Evolutionary conservation across 2,888 invertebrate genomes (phyloP), one percentile per base, ranked within the genome.

Genomic region (Caenorhabditis zanzibari): DNA sequence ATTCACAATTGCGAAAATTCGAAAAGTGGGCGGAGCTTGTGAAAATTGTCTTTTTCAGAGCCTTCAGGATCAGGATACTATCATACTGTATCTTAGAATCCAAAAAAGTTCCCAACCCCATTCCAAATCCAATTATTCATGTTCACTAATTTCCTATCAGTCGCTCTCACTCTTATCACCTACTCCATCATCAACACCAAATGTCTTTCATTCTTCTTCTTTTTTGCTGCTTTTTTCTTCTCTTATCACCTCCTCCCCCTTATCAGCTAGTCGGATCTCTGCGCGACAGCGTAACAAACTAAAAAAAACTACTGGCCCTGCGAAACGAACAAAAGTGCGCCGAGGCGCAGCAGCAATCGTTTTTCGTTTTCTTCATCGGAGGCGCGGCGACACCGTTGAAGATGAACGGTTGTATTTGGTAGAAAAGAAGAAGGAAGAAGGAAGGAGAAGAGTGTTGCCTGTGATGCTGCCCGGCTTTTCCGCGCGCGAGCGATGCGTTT

Each of bases 401-500:
- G 72, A 72, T 49, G 74, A 74, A 74, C 61, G 61, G 73, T 61
- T 61, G 72, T 41, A 19, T 6, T 64, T 64, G 64, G 64, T 64
- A 54, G 16, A 12, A 16, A n/a, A n/a, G 41, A 16, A 44, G 52
- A 19, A 68, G 24, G n/a, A 44, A 68, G 49, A 49, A 58, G 47
- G 72, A 47, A 41, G 72, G n/a, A 61, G 73, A 16, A 54, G 19
- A 64, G 54, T 63, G 54, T 56, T 74, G 64, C 63, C 63, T 38
- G n/a, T n/a, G 38, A 38, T 38, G 38, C 38, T 74, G 59, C 64
- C n/a, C 38, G 63, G 75, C 75, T 75, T 75, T 75, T 74, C 64
- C 74, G 74, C 64, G 74, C 22, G 49, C 66, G 35, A 52, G 63
- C 74, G 74, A 74, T 74, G 74, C 74, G 74, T 74, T 74, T 76